These are phyloP conservation scores for Centruroides sculpturatus DNA, from an alignment of 1,140 invertebrate genomes.

Conservation along the genomic window DNA sequence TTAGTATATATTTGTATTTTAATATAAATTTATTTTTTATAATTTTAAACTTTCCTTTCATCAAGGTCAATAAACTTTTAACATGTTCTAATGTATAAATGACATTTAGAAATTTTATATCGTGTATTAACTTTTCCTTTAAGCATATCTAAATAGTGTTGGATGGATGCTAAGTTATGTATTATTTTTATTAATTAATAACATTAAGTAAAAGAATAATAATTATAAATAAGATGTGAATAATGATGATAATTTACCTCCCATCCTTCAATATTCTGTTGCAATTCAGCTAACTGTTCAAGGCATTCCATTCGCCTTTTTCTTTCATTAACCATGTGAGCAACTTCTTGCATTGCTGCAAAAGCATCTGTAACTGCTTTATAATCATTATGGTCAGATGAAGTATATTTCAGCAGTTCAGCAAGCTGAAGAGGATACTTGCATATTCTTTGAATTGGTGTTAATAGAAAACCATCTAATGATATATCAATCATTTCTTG, in stretches of 20 bases:
- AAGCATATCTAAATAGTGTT: too few relatives aligned
- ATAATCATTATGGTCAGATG: conserved; percentile 53
- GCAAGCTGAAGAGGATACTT: conserved; percentile 79
- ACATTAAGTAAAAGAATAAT: too few relatives aligned
- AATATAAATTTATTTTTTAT: too few relatives aligned
- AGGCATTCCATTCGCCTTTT: conserved; percentile 66
- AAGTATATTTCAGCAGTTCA: conserved; percentile 63
- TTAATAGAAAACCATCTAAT: conserved; percentile 72
- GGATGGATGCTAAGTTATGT: too few relatives aligned
- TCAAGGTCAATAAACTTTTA: too few relatives aligned
- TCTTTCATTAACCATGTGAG: conserved; percentile 59
- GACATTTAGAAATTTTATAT: too few relatives aligned
- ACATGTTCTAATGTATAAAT: too few relatives aligned
- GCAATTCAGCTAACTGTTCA: conserved; percentile 62
- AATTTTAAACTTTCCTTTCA: too few relatives aligned
- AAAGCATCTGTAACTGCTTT: conserved; percentile 48
- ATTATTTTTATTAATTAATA: too few relatives aligned
- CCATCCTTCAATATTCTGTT: conserved; percentile 60
- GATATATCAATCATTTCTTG: conserved; percentile 68
- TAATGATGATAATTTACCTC: conserved; percentile 38
- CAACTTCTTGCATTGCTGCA: conserved; percentile 57
- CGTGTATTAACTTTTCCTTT: too few relatives aligned
- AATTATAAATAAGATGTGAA: too few relatives aligned
- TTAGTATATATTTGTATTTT: too few relatives aligned
- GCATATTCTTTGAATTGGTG: conserved; percentile 81